phyloP scores from a whole-genome alignment of 2,113 vertebrate species.

The Spea multiplicata region DNA sequence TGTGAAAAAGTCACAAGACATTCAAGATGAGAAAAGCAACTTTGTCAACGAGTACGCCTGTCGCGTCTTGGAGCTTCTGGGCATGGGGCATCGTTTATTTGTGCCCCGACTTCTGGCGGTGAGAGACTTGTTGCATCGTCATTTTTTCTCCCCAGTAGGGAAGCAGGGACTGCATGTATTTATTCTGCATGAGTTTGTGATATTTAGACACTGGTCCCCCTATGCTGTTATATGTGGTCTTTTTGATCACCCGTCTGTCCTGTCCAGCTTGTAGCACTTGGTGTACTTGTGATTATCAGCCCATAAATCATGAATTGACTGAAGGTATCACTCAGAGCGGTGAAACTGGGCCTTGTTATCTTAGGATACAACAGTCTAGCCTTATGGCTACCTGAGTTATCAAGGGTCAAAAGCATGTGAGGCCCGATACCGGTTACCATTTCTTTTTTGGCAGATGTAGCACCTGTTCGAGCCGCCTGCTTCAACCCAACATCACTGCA shows the following conservation, averaged over 20 bases:
- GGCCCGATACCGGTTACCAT: background rate
- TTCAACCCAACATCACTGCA: too few species aligned
- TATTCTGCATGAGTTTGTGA: constrained; percentile 30
- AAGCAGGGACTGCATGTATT: constrained; percentile 33
- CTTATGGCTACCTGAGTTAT: background rate
- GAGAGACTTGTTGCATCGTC: constrained; percentile 67
- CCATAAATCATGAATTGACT: background rate
- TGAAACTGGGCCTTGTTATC: background rate
- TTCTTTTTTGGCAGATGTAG: constrained; percentile 32
- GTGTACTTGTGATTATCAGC: background rate
- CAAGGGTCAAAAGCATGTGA: background rate
- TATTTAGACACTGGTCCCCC: background rate
- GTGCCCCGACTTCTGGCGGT: constrained; percentile 96
- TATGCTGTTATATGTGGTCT: background rate
- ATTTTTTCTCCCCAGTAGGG: constrained; percentile 30
- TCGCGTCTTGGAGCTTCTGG: constrained; percentile 89
- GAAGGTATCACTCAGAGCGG: background rate
- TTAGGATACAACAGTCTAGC: background rate
- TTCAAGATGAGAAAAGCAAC: constrained; percentile 76
- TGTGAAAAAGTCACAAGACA: constrained; percentile 81
- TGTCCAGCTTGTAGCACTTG: constrained; percentile 20
- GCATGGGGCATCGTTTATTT: constrained; percentile 97
- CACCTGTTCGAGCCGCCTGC: too few species aligned
- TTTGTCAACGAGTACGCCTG: constrained; percentile 87
- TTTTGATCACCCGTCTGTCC: background rate